These are phyloP conservation scores for Garrulus glandarius DNA, from an alignment of 2,797 vertebrate genomes.

Conservation along the genomic window DNA sequence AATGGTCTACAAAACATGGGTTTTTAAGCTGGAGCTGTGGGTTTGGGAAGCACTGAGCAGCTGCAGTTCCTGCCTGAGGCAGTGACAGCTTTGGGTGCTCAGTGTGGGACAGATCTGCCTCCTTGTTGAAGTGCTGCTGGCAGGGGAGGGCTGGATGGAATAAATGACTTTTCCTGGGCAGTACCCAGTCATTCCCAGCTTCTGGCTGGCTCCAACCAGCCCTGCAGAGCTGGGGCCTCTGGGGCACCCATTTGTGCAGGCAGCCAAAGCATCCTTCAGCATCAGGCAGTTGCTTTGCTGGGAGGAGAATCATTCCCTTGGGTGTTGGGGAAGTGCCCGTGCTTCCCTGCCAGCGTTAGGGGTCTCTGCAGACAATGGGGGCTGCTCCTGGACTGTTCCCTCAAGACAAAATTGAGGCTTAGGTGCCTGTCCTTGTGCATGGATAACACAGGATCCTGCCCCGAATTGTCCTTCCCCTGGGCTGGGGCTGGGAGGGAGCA, in stretches of 20 bases:
- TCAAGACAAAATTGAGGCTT: background rate
- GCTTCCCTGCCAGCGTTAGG: background rate
- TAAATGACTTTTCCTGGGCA: background rate
- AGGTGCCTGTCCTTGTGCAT: background rate
- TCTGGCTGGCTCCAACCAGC: background rate
- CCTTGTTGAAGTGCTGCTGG: background rate
- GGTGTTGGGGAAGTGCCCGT: background rate
- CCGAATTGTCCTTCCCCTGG: background rate
- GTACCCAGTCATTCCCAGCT: background rate
- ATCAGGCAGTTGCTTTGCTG: background rate
- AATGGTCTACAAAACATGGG: fast-evolving
- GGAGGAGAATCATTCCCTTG: background rate
- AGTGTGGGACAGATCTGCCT: background rate
- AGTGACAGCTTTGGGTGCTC: background rate
- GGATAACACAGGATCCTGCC: background rate
- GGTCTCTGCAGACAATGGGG: background rate
- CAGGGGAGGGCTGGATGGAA: background rate
- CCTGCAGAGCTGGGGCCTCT: background rate
- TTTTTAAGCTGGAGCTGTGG: background rate
- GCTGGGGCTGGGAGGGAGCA: background rate
- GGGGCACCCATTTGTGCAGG: background rate
- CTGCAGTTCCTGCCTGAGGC: background rate
- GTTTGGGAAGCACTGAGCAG: background rate
- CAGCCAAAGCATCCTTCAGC: background rate
- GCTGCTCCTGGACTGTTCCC: background rate